Evolutionary conservation across 2,888 invertebrate species (phyloP).

Genomic region (Capitulum mitella): DNA sequence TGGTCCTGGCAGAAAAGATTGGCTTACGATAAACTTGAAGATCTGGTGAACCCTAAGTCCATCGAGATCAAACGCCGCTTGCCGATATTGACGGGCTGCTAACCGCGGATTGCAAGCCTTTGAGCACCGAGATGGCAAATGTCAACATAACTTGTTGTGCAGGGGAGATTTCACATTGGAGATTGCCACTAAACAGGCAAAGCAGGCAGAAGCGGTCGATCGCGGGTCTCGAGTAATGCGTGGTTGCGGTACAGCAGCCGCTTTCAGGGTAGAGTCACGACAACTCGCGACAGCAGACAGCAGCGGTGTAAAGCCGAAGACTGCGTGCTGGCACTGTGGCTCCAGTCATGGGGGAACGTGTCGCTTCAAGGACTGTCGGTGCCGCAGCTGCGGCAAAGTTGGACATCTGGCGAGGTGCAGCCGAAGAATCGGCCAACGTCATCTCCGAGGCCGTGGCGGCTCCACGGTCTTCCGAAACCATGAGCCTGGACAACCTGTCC

Average conservation of each 20-base stretch:
- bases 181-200: background rate
- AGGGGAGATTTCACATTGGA: background rate
- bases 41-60: background rate
- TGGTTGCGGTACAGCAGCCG: background rate
- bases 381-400: background rate
- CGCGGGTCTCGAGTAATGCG: background rate
- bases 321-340: background rate
- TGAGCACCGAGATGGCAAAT: background rate
- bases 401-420: background rate
- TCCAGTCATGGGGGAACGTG: background rate
- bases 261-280: too few relatives aligned
- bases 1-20: too few relatives aligned
- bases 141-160: background rate
- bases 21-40: background rate
- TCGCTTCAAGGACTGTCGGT: background rate
- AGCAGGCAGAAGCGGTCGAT: background rate
- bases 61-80: background rate
- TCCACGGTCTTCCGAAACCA: background rate
- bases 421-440: background rate
- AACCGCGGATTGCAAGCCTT: background rate
- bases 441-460: background rate
- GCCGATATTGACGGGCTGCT: background rate
- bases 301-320: background rate
- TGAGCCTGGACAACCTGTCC: background rate
- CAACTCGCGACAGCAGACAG: background rate